Evolutionary conservation across 1,140 invertebrate genomes (phyloP), one percentile per base, ranked within the genome.

Genomic region (Lepidurus apus): DNA sequence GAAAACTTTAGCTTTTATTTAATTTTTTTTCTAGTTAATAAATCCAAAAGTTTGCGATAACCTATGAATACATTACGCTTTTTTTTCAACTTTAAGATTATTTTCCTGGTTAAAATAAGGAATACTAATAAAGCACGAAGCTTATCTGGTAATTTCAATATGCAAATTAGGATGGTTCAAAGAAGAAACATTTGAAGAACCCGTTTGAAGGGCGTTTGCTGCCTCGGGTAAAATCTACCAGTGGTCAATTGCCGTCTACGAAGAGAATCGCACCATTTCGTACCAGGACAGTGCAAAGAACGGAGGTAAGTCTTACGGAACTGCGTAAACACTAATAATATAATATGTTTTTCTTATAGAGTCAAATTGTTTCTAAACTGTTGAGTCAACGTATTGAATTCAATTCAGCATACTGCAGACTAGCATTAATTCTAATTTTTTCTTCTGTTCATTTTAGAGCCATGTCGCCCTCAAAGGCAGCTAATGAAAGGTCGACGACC

Each of bases 401-500:
- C 2, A 34, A 34, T 34, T 34, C 2, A 34, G 34, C 34, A 34
- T 34, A 34, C 4, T 34, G 34, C 34, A 34, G 34, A 34, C 34
- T 65, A 7, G 13, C 21, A 17, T 10, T 47, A 10, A 47, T 47
- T 21, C 21, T 17, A 65, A n/a, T 13, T n/a, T 6, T n/a, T 65
- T 65, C 0, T 21, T 8, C 17, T 17, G 17, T 7, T 47, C 1
- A 65, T 65, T 65, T 65, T 65, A 65, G 53, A 65, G 53, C n/a
- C 53, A 65, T 65, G 53, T 13, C 53, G 53, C 53, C 53, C 53
- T 65, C 53, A n/a, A 65, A 65, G 21, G 8, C 21, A 65, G 53
- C 53, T n/a, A 65, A 7, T 17, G 53, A 65, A 65, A 65, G 53
- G 53, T 65, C 53, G 53, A n/a, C 53, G 53, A 65, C 53, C 53